Base-by-base conservation (phyloP, 37 sponge, comb jelly and placozoan genomes). In the Ephydatia muelleri region DNA sequence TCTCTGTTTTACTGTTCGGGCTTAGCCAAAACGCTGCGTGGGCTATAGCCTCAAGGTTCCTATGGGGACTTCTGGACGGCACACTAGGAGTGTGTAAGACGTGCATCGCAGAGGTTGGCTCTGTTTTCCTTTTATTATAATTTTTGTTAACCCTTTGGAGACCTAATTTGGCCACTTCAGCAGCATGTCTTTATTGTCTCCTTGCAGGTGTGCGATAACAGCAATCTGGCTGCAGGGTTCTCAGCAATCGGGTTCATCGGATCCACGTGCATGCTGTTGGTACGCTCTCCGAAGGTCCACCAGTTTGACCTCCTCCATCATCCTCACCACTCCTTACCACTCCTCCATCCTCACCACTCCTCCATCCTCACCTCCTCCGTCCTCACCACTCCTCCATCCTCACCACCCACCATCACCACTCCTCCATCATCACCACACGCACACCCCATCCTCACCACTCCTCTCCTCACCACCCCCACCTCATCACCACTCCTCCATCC, bases 61-160 rank as follows among this genome's bases (percentile, higher is more conserved):
- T 96, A 38, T 96, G 97, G 97, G 97, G 97, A 9, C 68, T 91
- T 0, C 83, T 96, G 49, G 92, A 93, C 91, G 97, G 94, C 25
- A 94, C 94, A 64, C 25, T 93, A 0, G 94, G 90, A 36, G 88
- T 96, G 26, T 92, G 77, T 13, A 96, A 94, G 72, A 96, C 97
- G 2, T 96, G 94, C 76, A 83, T 96, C 27, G 88, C 97, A 35
- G 97, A 96, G 85, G 95, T 95, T 28, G 36, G 82, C 37, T 34
- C 22, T 57, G 30, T 79, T 27, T 31, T 69, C 5, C 6, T 27
- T 31, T 31, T 69, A 8, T 43, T 43, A 43, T 11, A 43, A 4
- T 43, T 4, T 11, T 11, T 43, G 6, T 43, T 8, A 43, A 4
- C 8, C 6, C 47, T 43, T 43, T 43, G 43, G 43, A 43, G 2